phyloP scores from a whole-genome alignment of 2,888 invertebrate species.

The Acholoe squamosa region DNA sequence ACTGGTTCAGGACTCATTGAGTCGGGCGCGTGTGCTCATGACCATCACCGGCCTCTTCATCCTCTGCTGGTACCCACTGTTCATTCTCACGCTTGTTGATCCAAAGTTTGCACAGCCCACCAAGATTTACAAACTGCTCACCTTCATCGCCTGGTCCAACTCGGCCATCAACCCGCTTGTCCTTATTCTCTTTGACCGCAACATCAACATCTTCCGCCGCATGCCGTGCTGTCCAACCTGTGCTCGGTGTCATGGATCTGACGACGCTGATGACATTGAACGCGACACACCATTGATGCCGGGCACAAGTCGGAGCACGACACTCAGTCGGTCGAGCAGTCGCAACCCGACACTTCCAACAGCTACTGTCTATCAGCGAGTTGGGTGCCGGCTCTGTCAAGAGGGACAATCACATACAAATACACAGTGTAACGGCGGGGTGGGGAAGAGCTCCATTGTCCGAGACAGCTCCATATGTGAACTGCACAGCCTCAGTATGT shows the following conservation, averaged over 20 bases:
- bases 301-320: slow-evolving; percentile 59
- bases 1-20: slow-evolving; percentile 79
- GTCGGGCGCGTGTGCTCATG: slow-evolving; percentile 81
- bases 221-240: slow-evolving; percentile 66
- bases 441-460: slow-evolving; percentile 64
- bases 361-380: slow-evolving; percentile 69
- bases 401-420: slow-evolving; percentile 68
- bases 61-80: slow-evolving; percentile 83
- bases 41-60: slow-evolving; percentile 79
- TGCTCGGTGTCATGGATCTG: slow-evolving; percentile 27
- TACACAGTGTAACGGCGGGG: slow-evolving; percentile 69
- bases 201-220: slow-evolving; percentile 77
- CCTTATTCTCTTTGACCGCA: slow-evolving; percentile 81
- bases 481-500: slow-evolving; percentile 66
- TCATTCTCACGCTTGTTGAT: slow-evolving; percentile 81
- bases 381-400: slow-evolving; percentile 70
- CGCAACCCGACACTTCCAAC: slow-evolving; percentile 56
- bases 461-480: slow-evolving; percentile 70
- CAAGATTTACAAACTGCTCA: slow-evolving; percentile 82
- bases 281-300: slow-evolving; percentile 63
- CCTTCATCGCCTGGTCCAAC: slow-evolving; percentile 83
- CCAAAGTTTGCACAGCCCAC: slow-evolving; percentile 79
- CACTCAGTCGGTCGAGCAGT: slow-evolving; percentile 64
- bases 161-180: slow-evolving; percentile 81
- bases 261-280: slow-evolving; percentile 16